Evolutionary conservation across 2,797 vertebrate genomes (phyloP).

Genomic region (Perodicticus potto): DNA sequence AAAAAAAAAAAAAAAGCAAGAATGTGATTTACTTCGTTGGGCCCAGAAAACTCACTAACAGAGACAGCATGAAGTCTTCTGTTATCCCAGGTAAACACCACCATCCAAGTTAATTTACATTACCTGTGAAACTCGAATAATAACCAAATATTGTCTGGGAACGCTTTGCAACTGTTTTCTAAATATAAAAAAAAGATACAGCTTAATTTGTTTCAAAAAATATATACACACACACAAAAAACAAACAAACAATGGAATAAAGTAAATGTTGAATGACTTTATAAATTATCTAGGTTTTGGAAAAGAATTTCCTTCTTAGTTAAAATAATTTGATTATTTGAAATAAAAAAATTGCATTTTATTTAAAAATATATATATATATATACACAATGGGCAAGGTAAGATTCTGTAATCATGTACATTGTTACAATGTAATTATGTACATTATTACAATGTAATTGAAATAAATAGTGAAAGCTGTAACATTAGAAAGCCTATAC

Average conservation of each 20-base stretch:
- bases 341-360: constrained; percentile 14
- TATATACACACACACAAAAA: too few species aligned
- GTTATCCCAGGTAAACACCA: not conserved
- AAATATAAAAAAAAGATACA: not conserved
- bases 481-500: not conserved
- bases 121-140: not conserved
- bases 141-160: not conserved
- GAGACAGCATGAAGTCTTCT: not conserved
- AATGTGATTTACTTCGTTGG: constrained; percentile 22
- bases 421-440: not conserved
- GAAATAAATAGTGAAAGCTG: not conserved
- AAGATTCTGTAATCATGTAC: not conserved
- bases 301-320: constrained; percentile 19
- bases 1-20: not conserved
- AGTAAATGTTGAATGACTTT: not conserved
- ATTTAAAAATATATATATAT: too few species aligned
- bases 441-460: not conserved
- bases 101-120: not conserved
- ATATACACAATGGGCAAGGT: not conserved
- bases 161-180: constrained; percentile 37
- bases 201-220: not conserved
- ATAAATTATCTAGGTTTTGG: not conserved
- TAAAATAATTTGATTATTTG: constrained; percentile 25
- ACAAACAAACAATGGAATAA: not conserved
- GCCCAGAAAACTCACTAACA: constrained; percentile 17